Percentiles rank a stretch among this genome's conserved stretches.
These are phyloP conservation scores for Rhagophthalmus giganteus DNA, from an alignment of 2,888 invertebrate species.

Conservation along the genomic window DNA sequence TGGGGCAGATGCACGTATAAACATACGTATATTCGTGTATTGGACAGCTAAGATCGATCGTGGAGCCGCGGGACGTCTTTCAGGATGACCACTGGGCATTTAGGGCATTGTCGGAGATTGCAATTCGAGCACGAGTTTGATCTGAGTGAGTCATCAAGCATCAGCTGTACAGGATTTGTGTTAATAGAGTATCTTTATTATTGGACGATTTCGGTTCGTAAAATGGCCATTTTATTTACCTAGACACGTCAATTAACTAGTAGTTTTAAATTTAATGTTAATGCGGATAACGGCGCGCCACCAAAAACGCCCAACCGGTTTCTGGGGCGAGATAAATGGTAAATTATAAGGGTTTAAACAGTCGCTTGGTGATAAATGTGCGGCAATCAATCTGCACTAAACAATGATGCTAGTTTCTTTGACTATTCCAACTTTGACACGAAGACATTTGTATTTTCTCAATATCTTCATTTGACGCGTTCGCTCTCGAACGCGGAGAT, in stretches of 20 bases:
- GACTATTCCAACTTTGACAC: too few relatives aligned
- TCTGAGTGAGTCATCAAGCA: conserved; percentile 51
- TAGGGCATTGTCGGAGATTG: conserved; percentile 44
- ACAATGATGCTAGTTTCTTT: conserved; percentile 11
- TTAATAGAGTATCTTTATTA: conserved; percentile 39
- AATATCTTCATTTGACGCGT: too few relatives aligned
- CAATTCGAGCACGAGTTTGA: conserved; percentile 47
- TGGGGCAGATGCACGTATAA: conserved; percentile 32
- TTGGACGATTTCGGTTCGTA: conserved; percentile 8
- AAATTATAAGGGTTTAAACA: conserved; percentile 19
- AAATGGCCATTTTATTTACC: too few relatives aligned
- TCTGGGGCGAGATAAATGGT: conserved; percentile 28
- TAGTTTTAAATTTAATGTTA: too few relatives aligned
- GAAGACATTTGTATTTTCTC: too few relatives aligned
- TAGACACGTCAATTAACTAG: too few relatives aligned
- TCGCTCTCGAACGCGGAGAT: too few relatives aligned
- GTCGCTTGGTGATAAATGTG: conserved; percentile 18
- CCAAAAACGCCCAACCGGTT: conserved; percentile 16
- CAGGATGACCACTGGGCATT: conserved; percentile 52
- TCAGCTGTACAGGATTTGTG: conserved; percentile 46
- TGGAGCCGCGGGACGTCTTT: conserved; percentile 52
- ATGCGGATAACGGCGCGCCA: too few relatives aligned
- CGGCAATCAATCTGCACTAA: conserved; percentile 19
- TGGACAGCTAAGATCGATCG: conserved; percentile 50
- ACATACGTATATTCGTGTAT: too few relatives aligned